These are phyloP conservation scores for Himantopus leucocephalus DNA, from an alignment of 2,113 vertebrate species.

Conservation along the genomic window DNA sequence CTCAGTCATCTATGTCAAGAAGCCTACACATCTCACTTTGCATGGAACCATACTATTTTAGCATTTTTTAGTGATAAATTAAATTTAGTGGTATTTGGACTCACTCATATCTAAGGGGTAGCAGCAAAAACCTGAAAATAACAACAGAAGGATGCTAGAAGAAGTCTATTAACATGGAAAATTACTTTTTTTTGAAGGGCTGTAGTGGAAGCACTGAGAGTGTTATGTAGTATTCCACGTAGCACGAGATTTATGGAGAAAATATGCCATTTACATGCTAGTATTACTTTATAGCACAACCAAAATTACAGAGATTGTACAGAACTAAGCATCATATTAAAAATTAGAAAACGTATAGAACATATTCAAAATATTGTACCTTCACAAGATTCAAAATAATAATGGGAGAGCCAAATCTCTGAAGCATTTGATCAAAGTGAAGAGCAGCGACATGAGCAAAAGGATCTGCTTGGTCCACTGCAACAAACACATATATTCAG, in stretches of 20 bases:
- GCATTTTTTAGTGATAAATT: background rate
- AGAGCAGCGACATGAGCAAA: constrained; percentile 91
- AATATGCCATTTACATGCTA: background rate
- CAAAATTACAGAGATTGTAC: background rate
- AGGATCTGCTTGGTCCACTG: constrained; percentile 98
- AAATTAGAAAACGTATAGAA: background rate
- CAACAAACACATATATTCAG: background rate
- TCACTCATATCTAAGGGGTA: background rate
- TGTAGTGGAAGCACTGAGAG: background rate
- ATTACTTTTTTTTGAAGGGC: background rate
- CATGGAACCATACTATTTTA: background rate
- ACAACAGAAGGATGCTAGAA: background rate
- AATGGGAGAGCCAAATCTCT: constrained; percentile 95
- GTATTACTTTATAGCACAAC: background rate
- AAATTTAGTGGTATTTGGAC: background rate
- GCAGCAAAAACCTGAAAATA: background rate
- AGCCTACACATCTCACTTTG: background rate
- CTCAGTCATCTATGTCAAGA: background rate
- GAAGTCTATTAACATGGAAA: background rate
- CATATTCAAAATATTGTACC: constrained; percentile 71
- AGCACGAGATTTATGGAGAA: background rate
- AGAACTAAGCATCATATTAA: background rate
- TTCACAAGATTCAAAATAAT: constrained; percentile 98
- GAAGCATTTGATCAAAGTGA: constrained; percentile 98
- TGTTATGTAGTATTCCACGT: fast-evolving